Evolutionary conservation across 37 sponge, comb jelly and placozoan species (phyloP).

Genomic region (Chondrosia reniformis): DNA sequence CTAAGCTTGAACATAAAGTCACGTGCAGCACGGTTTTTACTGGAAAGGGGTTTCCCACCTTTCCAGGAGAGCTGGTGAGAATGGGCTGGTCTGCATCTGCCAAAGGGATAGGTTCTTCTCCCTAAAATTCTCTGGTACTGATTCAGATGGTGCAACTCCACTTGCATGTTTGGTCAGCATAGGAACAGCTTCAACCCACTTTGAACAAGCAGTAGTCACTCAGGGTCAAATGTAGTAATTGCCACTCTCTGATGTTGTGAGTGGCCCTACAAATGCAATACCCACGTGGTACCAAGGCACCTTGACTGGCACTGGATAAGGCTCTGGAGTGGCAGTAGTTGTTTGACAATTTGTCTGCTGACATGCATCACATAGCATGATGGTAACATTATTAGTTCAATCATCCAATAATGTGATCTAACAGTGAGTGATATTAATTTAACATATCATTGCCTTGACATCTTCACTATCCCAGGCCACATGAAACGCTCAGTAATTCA

Average conservation of each 20-base stretch:
- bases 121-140: too few species aligned
- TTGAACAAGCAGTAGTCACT: not conserved
- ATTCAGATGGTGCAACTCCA: too few species aligned
- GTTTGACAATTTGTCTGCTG: not conserved
- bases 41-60: too few species aligned
- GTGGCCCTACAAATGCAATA: slow-evolving; percentile 5
- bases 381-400: not conserved
- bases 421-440: not conserved
- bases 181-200: not conserved
- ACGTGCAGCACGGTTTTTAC: too few species aligned
- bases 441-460: not conserved
- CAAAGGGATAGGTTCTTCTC: too few species aligned
- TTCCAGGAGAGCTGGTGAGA: too few species aligned
- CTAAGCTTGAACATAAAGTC: too few species aligned
- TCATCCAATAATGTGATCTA: not conserved
- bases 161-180: not conserved
- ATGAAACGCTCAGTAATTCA: slow-evolving; percentile 23
- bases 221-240: not conserved
- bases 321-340: not conserved
- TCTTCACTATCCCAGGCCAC: slow-evolving; percentile 20
- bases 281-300: not conserved
- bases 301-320: not conserved
- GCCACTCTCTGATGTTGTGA: not conserved
- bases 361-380: slow-evolving; percentile 20
- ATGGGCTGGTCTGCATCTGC: too few species aligned